A percentile compares a stretch with the other conserved stretches of the same genome.
These are phyloP conservation scores for Euclidia mi DNA, from an alignment of 2,888 invertebrate species.

Conservation along the genomic window DNA sequence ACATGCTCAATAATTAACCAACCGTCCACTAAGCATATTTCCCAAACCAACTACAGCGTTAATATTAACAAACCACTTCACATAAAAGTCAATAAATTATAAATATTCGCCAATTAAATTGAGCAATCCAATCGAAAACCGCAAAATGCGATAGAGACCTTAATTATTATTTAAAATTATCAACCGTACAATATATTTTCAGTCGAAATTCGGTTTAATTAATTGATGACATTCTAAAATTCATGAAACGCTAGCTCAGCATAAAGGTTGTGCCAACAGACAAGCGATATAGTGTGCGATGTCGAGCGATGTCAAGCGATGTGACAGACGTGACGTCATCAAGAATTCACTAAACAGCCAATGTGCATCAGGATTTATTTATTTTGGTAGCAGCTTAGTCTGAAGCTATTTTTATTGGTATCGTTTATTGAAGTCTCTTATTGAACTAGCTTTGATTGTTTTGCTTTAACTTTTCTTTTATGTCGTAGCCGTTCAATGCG, in stretches of 20 bases:
- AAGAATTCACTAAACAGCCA: constrained; percentile 16
- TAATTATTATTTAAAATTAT: constrained; percentile 61
- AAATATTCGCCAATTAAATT: constrained; percentile 29
- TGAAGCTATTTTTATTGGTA: constrained; percentile 12
- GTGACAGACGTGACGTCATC: constrained; percentile 10
- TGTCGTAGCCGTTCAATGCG: too few relatives aligned
- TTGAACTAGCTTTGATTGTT: neutral
- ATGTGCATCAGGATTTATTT: constrained; percentile 15
- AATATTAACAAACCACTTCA: constrained; percentile 13
- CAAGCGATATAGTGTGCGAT: constrained; percentile 3
- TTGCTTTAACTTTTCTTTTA: neutral
- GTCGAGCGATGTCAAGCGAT: neutral
- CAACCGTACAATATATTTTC: constrained; percentile 52
- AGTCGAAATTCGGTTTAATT: constrained; percentile 54
- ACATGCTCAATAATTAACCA: constrained; percentile 8
- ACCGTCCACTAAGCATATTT: neutral
- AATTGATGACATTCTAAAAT: constrained; percentile 67
- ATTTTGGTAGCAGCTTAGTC: constrained; percentile 3
- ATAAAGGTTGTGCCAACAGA: constrained; percentile 7
- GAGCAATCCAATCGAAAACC: constrained; percentile 37
- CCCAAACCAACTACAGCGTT: constrained; percentile 2
- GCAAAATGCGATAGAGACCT: constrained; percentile 30
- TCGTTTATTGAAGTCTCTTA: neutral
- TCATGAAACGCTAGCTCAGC: constrained; percentile 50
- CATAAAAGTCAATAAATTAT: constrained; percentile 22